Conservation (phyloP, 37 sponge, comb jelly and placozoan genomes). For the Chondrosia reniformis region DNA sequence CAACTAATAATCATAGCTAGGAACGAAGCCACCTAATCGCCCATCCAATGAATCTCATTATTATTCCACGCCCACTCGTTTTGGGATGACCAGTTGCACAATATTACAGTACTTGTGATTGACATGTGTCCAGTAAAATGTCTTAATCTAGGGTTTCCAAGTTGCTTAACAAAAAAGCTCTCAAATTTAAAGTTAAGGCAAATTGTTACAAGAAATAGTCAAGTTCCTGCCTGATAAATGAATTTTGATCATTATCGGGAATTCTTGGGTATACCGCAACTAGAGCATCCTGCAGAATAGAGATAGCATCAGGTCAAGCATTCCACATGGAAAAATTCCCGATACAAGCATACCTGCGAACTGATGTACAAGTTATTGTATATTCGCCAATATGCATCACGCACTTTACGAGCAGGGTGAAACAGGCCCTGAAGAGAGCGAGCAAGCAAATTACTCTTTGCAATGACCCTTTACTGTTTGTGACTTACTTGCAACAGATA, state of each 20-base stretch:
- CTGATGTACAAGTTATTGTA: slow-evolving; percentile 96
- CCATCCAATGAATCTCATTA: slow-evolving; percentile 20
- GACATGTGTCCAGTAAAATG: too few relatives aligned
- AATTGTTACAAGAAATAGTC: slow-evolving; percentile 78
- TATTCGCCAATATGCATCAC: slow-evolving; percentile 96
- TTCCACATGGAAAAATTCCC: neutral
- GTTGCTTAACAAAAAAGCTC: too few relatives aligned
- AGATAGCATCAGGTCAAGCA: neutral
- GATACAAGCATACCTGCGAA: slow-evolving; percentile 61
- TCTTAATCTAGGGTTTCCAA: too few relatives aligned
- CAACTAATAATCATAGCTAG: slow-evolving; percentile 4
- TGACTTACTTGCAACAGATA: slow-evolving; percentile 76
- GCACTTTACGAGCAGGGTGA: slow-evolving; percentile 92
- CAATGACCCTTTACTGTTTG: neutral
- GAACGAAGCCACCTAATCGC: slow-evolving; percentile 7
- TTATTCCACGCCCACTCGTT: slow-evolving; percentile 14
- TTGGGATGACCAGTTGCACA: too few relatives aligned
- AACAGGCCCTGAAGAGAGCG: slow-evolving; percentile 76
- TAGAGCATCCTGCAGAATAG: slow-evolving; percentile 76
- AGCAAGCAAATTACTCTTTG: neutral
- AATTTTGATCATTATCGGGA: slow-evolving; percentile 68
- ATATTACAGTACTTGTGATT: too few relatives aligned
- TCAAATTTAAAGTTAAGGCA: too few relatives aligned
- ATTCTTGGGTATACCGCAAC: slow-evolving; percentile 73
- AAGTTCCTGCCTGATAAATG: slow-evolving; percentile 69